Conservation (phyloP, 1,140 invertebrate genomes). For the Hormaphis cornu region DNA sequence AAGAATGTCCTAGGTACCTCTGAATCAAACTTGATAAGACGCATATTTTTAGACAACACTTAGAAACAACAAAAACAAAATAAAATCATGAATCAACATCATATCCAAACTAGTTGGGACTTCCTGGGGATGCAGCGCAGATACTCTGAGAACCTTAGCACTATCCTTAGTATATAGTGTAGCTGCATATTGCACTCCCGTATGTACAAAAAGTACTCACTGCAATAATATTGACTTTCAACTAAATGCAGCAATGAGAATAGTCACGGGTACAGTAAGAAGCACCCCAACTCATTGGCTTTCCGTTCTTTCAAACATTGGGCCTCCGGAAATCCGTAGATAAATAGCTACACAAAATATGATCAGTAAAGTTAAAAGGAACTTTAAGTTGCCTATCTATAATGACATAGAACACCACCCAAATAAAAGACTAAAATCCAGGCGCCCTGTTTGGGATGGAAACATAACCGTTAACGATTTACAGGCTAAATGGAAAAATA, state of each 20-base stretch:
- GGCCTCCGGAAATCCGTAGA: not conserved
- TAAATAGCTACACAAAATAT: not conserved
- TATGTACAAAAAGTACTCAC: not conserved
- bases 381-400: not conserved
- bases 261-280: not conserved
- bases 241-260: not conserved
- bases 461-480: not conserved
- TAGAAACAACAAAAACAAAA: slow-evolving; percentile 5
- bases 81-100: slow-evolving; percentile 26
- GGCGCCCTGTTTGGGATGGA: not conserved
- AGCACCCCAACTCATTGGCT: not conserved
- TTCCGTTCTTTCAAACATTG: not conserved
- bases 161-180: slow-evolving; percentile 27
- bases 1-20: not conserved
- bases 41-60: no score
- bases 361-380: not conserved
- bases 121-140: not conserved
- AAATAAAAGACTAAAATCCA: not conserved
- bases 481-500: not conserved
- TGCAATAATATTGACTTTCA: not conserved
- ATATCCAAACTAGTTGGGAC: not conserved
- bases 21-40: not conserved
- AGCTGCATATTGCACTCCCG: slow-evolving; percentile 31
- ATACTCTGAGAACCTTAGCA: slow-evolving; percentile 17
- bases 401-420: not conserved